Percentiles rank a stretch among this genome's conserved stretches.
phyloP scores from a whole-genome alignment of 2,888 invertebrate species.

The Caenorhabditis auriculariae region DNA sequence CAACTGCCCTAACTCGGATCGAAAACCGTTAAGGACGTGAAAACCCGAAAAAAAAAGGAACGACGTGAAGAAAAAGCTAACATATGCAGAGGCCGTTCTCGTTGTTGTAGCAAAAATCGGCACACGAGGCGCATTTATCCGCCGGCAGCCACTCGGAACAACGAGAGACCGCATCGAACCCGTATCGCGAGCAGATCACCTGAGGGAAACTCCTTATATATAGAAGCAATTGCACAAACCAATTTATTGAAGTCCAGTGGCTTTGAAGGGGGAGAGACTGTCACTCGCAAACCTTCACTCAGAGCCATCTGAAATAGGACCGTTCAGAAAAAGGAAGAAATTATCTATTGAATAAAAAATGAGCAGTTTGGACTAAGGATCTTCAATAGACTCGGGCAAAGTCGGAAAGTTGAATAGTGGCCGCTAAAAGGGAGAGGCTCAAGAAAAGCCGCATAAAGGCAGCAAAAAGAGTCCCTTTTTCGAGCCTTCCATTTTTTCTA shows the following conservation, averaged over 20 bases:
- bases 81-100: slow-evolving; percentile 12
- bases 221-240: background rate
- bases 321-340: background rate
- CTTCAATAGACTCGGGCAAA: background rate
- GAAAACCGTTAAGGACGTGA: background rate
- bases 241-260: slow-evolving; percentile 18
- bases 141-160: background rate
- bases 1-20: too few species aligned
- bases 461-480: too few species aligned
- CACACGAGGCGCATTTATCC: slow-evolving; percentile 4
- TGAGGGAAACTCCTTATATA: too few species aligned
- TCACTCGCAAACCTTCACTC: slow-evolving; percentile 20
- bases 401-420: too few species aligned
- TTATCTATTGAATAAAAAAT: background rate
- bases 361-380: background rate
- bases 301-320: slow-evolving; percentile 13
- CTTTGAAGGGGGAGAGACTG: slow-evolving; percentile 7
- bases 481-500: too few species aligned
- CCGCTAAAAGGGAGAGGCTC: too few species aligned
- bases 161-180: slow-evolving; percentile 5
- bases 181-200: slow-evolving; percentile 13
- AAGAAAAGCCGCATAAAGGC: too few species aligned
- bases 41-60: too few species aligned
- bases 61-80: too few species aligned
- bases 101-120: slow-evolving; percentile 4